phyloP scores from a whole-genome alignment of 2,888 invertebrate genomes.

The Apantesis nais region DNA sequence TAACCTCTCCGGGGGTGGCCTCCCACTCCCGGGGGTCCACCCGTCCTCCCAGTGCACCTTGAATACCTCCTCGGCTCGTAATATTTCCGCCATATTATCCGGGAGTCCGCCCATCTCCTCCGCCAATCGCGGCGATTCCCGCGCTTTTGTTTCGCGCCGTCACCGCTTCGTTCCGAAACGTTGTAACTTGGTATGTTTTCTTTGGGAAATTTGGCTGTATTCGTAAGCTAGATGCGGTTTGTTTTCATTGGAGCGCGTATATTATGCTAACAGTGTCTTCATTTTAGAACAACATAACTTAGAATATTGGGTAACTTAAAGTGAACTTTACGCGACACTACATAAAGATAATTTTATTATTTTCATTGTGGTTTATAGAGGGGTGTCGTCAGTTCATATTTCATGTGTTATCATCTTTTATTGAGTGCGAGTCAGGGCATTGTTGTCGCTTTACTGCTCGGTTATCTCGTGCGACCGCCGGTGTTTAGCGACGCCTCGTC shows the following conservation, averaged over 20 bases:
- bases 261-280: conserved; percentile 67
- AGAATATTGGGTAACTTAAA: conserved; percentile 24
- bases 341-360: conserved; percentile 44
- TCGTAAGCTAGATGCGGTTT: conserved; percentile 74
- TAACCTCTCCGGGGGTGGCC: conserved; percentile 75
- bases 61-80: conserved; percentile 80
- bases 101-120: conserved; percentile 82
- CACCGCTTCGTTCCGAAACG: conserved; percentile 78
- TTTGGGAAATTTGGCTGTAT: conserved; percentile 82
- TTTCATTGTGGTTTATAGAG: conserved; percentile 53
- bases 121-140: conserved; percentile 81
- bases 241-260: conserved; percentile 78
- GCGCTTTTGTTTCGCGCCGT: conserved; percentile 84
- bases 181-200: conserved; percentile 78
- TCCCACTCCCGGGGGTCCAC: conserved; percentile 54
- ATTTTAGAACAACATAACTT: conserved; percentile 62
- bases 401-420: conserved; percentile 86
- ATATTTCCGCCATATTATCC: conserved; percentile 85
- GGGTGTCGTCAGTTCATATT: conserved; percentile 83
- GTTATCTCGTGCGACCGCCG: conserved; percentile 78
- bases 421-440: conserved; percentile 83
- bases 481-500: conserved; percentile 77
- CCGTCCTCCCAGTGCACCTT: conserved; percentile 72
- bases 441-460: conserved; percentile 83
- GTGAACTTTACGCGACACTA: conserved; percentile 37